Conservation (phyloP, 2,113 vertebrate species). For the Bos indicus region DNA sequence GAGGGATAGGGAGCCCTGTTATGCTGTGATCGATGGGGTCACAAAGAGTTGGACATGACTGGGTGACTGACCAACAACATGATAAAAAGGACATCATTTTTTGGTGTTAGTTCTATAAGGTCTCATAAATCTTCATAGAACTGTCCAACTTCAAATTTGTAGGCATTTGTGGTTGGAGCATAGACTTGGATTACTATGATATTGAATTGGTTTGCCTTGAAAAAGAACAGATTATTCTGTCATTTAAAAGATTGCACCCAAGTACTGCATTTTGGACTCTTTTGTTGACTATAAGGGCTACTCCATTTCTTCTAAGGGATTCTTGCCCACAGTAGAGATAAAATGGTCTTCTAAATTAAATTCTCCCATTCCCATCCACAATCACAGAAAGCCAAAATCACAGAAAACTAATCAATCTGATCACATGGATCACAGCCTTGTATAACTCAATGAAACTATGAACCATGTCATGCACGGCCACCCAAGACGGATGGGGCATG, state of each 20-base stretch:
- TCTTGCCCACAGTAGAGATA: too few relatives aligned
- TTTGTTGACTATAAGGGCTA: too few relatives aligned
- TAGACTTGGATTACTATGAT: neutral
- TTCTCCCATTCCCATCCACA: too few relatives aligned
- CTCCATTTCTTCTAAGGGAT: too few relatives aligned
- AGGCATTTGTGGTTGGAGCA: neutral
- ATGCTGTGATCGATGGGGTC: neutral
- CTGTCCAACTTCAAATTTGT: neutral
- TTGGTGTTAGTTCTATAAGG: neutral
- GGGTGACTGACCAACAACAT: neutral
- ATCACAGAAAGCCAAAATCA: neutral
- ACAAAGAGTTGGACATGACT: neutral
- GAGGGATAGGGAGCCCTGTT: neutral
- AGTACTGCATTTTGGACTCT: too few relatives aligned
- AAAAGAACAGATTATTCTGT: neutral
- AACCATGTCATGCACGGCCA: neutral
- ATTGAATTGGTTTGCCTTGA: neutral
- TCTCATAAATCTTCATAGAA: neutral
- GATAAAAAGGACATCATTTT: neutral
- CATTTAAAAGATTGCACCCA: too few relatives aligned
- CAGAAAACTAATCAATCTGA: neutral
- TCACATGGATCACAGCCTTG: neutral
- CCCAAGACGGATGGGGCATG: neutral
- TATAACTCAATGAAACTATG: neutral
- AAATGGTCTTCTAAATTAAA: too few relatives aligned